phyloP scores from a whole-genome alignment of 2,888 invertebrate species.

The Troglohyphantes excavatus region DNA sequence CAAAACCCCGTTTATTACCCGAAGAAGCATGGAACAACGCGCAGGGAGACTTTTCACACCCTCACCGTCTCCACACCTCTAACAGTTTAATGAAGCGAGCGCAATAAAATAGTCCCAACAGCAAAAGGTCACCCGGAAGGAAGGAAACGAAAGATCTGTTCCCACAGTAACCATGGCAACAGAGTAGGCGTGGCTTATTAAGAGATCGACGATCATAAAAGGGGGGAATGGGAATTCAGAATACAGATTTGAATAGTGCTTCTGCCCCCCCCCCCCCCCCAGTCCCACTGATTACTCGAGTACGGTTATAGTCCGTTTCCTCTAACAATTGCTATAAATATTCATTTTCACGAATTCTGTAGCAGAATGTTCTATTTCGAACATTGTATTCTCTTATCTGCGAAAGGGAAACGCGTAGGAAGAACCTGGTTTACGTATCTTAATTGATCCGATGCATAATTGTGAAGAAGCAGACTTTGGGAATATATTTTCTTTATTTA shows the following conservation, averaged over 20 bases:
- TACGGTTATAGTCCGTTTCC: background rate
- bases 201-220: slow-evolving; percentile 37
- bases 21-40: background rate
- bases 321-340: background rate
- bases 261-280: background rate
- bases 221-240: background rate
- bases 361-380: background rate
- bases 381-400: too few species aligned
- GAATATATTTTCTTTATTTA: too few species aligned
- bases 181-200: slow-evolving; percentile 41
- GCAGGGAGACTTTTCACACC: slow-evolving; percentile 34
- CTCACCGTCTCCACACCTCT: slow-evolving; percentile 20
- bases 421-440: too few species aligned
- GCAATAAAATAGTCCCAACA: slow-evolving; percentile 61
- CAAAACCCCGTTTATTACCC: too few species aligned
- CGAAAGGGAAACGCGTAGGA: too few species aligned
- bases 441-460: too few species aligned
- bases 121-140: slow-evolving; percentile 57
- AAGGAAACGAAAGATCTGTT: slow-evolving; percentile 45
- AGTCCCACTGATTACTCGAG: background rate
- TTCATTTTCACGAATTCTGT: background rate
- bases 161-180: slow-evolving; percentile 38
- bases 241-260: slow-evolving; percentile 19
- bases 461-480: too few species aligned
- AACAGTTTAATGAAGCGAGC: slow-evolving; percentile 51